These are phyloP conservation scores for Plectus sambesii DNA, from an alignment of 1,140 invertebrate species.

Conservation along the genomic window DNA sequence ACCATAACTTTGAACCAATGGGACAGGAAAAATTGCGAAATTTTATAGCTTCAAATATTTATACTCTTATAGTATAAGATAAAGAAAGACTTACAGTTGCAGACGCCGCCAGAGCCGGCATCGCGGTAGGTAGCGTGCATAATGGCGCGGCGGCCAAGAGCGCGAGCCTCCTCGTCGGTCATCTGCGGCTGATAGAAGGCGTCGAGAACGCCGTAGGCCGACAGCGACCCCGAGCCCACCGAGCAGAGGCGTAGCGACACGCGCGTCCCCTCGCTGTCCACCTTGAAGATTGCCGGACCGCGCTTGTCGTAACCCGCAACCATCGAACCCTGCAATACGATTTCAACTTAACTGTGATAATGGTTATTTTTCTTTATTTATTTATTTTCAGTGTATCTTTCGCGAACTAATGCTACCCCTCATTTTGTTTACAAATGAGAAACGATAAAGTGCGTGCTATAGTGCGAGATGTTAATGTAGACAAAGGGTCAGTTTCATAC, in stretches of 20 bases:
- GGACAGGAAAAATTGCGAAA: slow-evolving; percentile 4
- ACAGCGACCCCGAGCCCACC: slow-evolving; percentile 89
- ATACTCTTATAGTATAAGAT: too few relatives aligned
- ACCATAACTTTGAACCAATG: not conserved
- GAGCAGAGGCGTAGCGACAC: slow-evolving; percentile 85
- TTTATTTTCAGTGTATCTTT: too few relatives aligned
- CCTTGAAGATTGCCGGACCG: slow-evolving; percentile 88
- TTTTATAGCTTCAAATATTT: too few relatives aligned
- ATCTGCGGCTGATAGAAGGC: slow-evolving; percentile 67
- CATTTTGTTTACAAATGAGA: too few relatives aligned
- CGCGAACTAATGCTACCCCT: too few relatives aligned
- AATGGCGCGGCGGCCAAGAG: slow-evolving; percentile 78
- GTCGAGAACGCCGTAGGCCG: slow-evolving; percentile 91
- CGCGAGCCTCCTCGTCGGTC: slow-evolving; percentile 80
- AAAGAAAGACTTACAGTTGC: slow-evolving; percentile 58
- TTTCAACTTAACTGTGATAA: too few relatives aligned
- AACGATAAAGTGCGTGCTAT: too few relatives aligned
- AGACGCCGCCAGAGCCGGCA: slow-evolving; percentile 86
- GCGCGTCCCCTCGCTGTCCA: slow-evolving; percentile 85
- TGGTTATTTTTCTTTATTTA: too few relatives aligned
- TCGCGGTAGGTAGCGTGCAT: slow-evolving; percentile 95
- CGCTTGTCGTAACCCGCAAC: slow-evolving; percentile 91
- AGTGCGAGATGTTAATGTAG: too few relatives aligned
- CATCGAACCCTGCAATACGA: slow-evolving; percentile 67
- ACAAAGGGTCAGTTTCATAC: too few relatives aligned